Evolutionary conservation across 1,140 invertebrate species (phyloP).

Genomic region (Drosophila navojoa): DNA sequence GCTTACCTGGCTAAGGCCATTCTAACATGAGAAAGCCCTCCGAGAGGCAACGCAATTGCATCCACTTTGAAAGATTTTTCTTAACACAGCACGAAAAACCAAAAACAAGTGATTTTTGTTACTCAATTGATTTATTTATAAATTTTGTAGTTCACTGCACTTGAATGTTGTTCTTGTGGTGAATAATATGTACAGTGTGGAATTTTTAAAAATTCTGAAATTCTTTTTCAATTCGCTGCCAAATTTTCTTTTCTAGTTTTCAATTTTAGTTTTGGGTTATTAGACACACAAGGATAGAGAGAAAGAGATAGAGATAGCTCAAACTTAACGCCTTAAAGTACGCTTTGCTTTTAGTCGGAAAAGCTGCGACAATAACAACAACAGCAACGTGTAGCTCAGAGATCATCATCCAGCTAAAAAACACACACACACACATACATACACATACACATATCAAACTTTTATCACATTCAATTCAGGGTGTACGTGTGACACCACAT

Average conservation of each 20-base stretch:
- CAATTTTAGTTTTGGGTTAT: conserved; percentile 16
- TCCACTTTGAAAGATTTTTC: conserved; percentile 85
- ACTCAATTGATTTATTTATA: conserved; percentile 24
- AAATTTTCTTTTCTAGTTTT: conserved; percentile 12
- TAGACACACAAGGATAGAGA: neutral
- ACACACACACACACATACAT: conserved; percentile 18
- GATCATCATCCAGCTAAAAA: conserved; percentile 7
- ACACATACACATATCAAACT: conserved; percentile 19
- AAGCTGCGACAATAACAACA: conserved; percentile 3
- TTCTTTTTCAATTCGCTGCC: neutral
- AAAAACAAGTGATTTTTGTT: conserved; percentile 26
- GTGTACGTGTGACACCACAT: conserved; percentile 65
- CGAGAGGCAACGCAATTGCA: conserved; percentile 85
- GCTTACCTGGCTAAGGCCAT: conserved; percentile 87
- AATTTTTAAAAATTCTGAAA: neutral
- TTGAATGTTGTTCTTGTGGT: neutral
- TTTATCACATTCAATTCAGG: conserved; percentile 66
- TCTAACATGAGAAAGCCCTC: conserved; percentile 87
- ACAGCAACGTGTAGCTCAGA: neutral
- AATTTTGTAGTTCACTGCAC: conserved; percentile 15
- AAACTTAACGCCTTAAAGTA: conserved; percentile 11
- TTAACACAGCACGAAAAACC: conserved; percentile 49
- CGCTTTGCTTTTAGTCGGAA: conserved; percentile 17
- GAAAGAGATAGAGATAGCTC: neutral
- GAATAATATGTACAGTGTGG: neutral